These are phyloP conservation scores for Phaetusa simplex DNA, from an alignment of 2,113 vertebrate genomes.

Conservation along the genomic window DNA sequence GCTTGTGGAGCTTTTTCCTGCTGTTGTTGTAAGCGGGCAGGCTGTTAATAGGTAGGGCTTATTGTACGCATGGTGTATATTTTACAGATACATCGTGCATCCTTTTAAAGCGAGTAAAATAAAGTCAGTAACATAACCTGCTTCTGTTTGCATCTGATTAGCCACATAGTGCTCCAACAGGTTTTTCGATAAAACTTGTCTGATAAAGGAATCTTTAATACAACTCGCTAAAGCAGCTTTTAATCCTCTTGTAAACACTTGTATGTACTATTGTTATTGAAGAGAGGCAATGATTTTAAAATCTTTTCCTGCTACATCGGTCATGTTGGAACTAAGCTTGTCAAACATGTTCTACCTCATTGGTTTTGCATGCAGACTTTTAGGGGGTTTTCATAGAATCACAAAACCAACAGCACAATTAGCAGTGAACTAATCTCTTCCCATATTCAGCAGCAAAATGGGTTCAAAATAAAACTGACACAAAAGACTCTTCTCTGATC, in stretches of 20 bases:
- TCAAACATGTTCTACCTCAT: slow-evolving; percentile 64
- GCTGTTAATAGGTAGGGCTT: slow-evolving; percentile 67
- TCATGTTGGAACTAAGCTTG: slow-evolving; percentile 54
- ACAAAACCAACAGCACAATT: slow-evolving; percentile 64
- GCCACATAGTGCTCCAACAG: neutral
- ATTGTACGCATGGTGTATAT: slow-evolving; percentile 18
- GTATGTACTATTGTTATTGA: slow-evolving; percentile 28
- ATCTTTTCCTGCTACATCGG: slow-evolving; percentile 32
- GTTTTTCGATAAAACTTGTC: slow-evolving; percentile 18
- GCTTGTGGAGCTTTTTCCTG: slow-evolving; percentile 30
- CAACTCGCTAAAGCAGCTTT: neutral
- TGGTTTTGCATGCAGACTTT: slow-evolving; percentile 52
- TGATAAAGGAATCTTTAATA: slow-evolving; percentile 9
- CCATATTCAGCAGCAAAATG: slow-evolving; percentile 15
- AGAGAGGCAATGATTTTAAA: slow-evolving; percentile 51
- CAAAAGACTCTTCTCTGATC: slow-evolving; percentile 7
- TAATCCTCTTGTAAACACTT: slow-evolving; percentile 66
- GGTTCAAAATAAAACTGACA: slow-evolving; percentile 36
- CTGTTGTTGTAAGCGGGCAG: slow-evolving; percentile 68
- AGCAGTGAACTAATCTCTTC: slow-evolving; percentile 51
- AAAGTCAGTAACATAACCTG: slow-evolving; percentile 38
- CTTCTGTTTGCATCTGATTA: slow-evolving; percentile 28
- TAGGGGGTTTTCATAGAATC: slow-evolving; percentile 48
- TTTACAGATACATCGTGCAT: slow-evolving; percentile 58
- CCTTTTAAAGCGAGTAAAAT: slow-evolving; percentile 64